A percentile compares a stretch with the other conserved stretches of the same genome.
Conservation (phyloP, 2,113 vertebrate genomes). For the Tetraodon nigroviridis region DNA sequence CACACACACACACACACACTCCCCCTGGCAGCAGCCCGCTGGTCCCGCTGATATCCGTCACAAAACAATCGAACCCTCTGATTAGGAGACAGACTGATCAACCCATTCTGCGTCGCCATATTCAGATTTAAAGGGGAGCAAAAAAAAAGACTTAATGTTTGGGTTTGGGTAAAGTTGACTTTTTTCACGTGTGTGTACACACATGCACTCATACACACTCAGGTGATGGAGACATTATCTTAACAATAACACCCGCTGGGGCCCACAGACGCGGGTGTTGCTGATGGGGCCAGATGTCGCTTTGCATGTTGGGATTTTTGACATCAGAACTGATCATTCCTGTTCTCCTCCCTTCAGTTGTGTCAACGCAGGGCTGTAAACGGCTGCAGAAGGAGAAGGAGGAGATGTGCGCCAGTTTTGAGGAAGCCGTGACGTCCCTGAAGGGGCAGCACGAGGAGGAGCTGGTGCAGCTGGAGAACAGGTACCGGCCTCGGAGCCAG, state of each 20-base stretch:
- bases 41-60: too few relatives aligned
- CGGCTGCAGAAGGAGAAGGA: slow-evolving; percentile 83
- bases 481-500: slow-evolving; percentile 23
- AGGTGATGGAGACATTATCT: too few relatives aligned
- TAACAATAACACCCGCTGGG: too few relatives aligned
- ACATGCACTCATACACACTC: too few relatives aligned
- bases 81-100: background rate
- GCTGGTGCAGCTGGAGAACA: slow-evolving; percentile 81
- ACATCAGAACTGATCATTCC: too few relatives aligned
- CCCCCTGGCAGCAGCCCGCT: too few relatives aligned
- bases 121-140: slow-evolving; percentile 31
- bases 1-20: background rate
- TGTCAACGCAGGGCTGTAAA: slow-evolving; percentile 77
- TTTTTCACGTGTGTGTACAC: too few relatives aligned
- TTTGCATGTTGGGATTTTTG: too few relatives aligned
- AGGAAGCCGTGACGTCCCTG: slow-evolving; percentile 79
- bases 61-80: too few relatives aligned
- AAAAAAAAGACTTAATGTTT: too few relatives aligned
- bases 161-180: background rate
- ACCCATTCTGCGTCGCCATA: slow-evolving; percentile 5
- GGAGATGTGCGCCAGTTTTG: slow-evolving; percentile 76
- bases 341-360: slow-evolving; percentile 57
- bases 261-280: slow-evolving; percentile 22
- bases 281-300: too few relatives aligned
- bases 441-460: slow-evolving; percentile 84